phyloP scores from a whole-genome alignment of 2,113 vertebrate species.

The Prinia subflava region DNA sequence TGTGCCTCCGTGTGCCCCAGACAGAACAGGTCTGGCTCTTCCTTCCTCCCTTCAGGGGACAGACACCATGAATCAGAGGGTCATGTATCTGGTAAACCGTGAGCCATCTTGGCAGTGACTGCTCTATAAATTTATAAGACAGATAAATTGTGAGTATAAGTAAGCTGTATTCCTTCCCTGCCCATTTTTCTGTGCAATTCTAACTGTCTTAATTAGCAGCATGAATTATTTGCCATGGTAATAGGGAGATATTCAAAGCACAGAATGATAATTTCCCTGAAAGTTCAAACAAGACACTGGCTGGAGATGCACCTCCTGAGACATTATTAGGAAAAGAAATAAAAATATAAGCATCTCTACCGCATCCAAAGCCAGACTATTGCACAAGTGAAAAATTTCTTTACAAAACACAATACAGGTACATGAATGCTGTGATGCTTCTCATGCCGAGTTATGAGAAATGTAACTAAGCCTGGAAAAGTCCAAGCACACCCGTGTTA shows the following conservation, averaged over 20 bases:
- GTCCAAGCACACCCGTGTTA: not conserved
- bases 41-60: not conserved
- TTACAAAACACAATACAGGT: not conserved
- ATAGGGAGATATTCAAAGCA: not conserved
- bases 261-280: not conserved
- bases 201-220: not conserved
- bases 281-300: not conserved
- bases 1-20: not conserved
- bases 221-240: conserved; percentile 4
- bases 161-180: not conserved
- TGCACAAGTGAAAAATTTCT: not conserved
- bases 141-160: not conserved
- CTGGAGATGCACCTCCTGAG: not conserved
- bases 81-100: not conserved
- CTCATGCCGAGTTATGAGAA: not conserved
- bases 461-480: not conserved
- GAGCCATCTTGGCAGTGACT: not conserved
- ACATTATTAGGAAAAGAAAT: not conserved
- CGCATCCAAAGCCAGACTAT: not conserved
- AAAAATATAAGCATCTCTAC: not conserved
- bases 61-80: not conserved
- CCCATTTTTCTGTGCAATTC: not conserved
- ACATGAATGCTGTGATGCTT: not conserved
- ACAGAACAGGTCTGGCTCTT: not conserved
- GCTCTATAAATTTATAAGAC: not conserved